Base-by-base conservation (phyloP, 2,113 vertebrate genomes). In the Herpetotheres cachinnans region DNA sequence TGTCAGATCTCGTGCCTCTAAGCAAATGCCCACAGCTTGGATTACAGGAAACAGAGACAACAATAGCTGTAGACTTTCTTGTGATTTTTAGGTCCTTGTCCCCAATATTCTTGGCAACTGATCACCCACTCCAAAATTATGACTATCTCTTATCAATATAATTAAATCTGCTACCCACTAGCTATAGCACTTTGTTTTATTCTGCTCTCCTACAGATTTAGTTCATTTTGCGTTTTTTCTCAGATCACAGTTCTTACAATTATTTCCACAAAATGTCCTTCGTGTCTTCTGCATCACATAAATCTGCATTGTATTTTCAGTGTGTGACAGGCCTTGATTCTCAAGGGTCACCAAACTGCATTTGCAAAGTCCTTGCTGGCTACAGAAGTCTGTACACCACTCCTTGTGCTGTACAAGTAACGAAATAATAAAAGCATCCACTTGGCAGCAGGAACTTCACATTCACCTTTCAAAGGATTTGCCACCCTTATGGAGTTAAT, bases 401-500 rank as follows among this genome's bases (percentile, higher is more conserved):
- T 76, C 42, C 47, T 77, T 62, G n/a, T 59, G 32, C 50, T 59
- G 19, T 49, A 70, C 14, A 89, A 95, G 52, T 73, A 83, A 85
- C 1, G 2, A 93, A 93, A 93, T 49, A 83, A 71, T 56, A 72
- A 84, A 88, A 84, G 15, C 56, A 73, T 69, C 34, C 61, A 42
- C 55, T 49, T 20, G 94, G 90, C 67, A 88, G 61, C 52, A 65
- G 61, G 56, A 95, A 74, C 65, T 86, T 61, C 56, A 78, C 7
- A 10, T 81, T 89, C 90, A 91, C 92, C 92, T 94, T 97, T 95
- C 89, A 92, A 95, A 93, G 86, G 67, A 87, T 82, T 86, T 78
- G 30, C 62, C 69, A 86, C 46, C 58, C 80, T 95, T 82, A 95
- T 32, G 78, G 93, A 93, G 78, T 97, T 94, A 94, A 97, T 96